These are phyloP conservation scores for Promerops cafer DNA, from an alignment of 2,113 vertebrate genomes.

Conservation along the genomic window DNA sequence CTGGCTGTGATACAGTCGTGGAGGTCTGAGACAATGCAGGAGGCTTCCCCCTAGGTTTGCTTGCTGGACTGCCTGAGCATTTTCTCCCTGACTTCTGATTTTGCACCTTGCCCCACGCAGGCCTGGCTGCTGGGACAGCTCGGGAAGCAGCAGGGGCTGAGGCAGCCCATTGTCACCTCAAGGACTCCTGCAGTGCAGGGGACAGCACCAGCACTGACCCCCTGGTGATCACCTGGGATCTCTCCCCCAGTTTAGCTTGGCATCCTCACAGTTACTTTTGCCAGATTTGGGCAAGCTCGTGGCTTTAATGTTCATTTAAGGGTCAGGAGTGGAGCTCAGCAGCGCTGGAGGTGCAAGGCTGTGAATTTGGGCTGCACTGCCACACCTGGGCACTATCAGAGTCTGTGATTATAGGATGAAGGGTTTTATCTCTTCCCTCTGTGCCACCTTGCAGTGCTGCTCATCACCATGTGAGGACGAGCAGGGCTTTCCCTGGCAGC, in stretches of 20 bases:
- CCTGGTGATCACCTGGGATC: not conserved
- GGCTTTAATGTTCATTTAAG: not conserved
- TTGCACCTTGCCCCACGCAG: not conserved
- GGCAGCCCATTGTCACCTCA: fast-evolving
- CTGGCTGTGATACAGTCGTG: not conserved
- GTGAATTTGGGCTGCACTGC: not conserved
- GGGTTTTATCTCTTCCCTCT: not conserved
- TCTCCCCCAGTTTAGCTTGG: not conserved
- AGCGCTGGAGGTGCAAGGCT: fast-evolving
- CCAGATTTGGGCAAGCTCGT: not conserved
- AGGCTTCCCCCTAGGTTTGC: not conserved
- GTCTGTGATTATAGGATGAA: not conserved
- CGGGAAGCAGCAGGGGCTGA: not conserved
- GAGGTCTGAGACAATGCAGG: not conserved
- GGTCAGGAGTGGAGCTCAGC: not conserved
- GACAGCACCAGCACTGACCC: not conserved
- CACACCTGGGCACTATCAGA: not conserved
- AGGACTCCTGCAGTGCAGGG: fast-evolving
- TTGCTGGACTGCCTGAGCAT: not conserved
- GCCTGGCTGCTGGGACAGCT: not conserved
- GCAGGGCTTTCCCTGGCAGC: not conserved
- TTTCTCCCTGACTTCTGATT: not conserved
- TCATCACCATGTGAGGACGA: not conserved
- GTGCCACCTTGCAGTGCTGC: not conserved
- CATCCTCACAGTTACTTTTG: not conserved